Evolutionary conservation across 2,797 vertebrate genomes (phyloP), one percentile per base, ranked within the genome.

Genomic region (Lagocephalus sceleratus): DNA sequence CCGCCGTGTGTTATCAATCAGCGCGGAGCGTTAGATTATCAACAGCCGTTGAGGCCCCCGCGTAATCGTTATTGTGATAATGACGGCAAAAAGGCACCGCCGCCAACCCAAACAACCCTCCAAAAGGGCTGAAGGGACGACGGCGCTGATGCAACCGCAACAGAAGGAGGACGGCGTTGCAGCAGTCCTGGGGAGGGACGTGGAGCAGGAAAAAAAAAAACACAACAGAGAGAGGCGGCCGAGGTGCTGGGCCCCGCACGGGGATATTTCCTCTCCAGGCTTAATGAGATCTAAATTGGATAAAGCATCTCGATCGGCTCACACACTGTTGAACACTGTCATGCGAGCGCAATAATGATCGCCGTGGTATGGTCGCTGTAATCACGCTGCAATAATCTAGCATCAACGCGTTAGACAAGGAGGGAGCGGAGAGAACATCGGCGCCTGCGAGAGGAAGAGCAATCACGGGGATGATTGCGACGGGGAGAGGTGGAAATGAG

Each of bases 241-340:
- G 73, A 70, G 57, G 75, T 61, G 51, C 40, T 19, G 62, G 76
- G 60, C 55, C 74, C 57, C 63, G 73, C 63, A 56, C 14, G 35
- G 60, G 63, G 65, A 74, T 74, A 55, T 71, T 69, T 78, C 70
- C 75, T 85, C 79, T 83, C 78, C 51, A 75, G 76, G 72, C 77
- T 73, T 84, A 87, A 88, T 84, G 71, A 84, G 81, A 83, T 82
- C 83, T 83, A 84, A 87, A 88, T 84, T 86, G 81, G 86, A 86
- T 86, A 78, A 81, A 82, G 70, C 78, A 63, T 78, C 81, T 82
- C 38, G 69, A 79, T 79, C 75, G 69, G 72, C 71, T 76, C 79
- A 57, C 57, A 68, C 64, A 63, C 71, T 64, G 79, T 66, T 59
- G 76, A 83, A 81, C 74, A 75, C 64, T 57, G 76, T 68, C 84